Evolutionary conservation across 2,113 vertebrate genomes (phyloP).

Genomic region (Mus spicilegus): DNA sequence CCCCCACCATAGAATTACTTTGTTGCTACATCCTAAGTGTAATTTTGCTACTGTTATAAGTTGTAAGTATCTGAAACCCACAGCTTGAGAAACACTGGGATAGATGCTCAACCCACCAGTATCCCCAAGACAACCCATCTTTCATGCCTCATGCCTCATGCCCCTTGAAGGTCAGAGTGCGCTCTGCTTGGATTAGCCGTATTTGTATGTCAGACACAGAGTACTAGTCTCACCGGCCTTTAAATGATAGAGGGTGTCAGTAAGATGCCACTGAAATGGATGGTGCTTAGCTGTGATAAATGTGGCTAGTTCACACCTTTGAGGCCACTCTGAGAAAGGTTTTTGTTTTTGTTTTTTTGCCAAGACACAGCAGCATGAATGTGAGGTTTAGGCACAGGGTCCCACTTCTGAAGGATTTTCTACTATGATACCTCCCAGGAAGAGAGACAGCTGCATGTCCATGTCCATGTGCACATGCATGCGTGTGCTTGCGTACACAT

Average conservation of each 20-base stretch:
- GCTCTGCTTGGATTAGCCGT: not conserved
- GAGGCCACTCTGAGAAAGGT: not conserved
- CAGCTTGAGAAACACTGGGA: not conserved
- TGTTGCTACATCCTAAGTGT: not conserved
- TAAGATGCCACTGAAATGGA: not conserved
- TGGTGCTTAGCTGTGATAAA: not conserved
- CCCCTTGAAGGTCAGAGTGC: not conserved
- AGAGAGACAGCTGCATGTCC: not conserved
- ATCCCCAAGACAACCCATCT: not conserved
- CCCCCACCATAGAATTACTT: not conserved
- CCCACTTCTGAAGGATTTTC: not conserved
- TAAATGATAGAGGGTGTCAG: not conserved
- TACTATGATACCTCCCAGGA: not conserved
- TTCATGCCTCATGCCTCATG: too few species aligned
- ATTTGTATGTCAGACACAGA: not conserved
- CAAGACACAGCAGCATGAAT: not conserved
- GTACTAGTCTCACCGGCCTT: not conserved
- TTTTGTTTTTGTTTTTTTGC: not conserved
- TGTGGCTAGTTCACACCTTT: not conserved
- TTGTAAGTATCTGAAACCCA: not conserved
- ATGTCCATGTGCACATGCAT: not conserved
- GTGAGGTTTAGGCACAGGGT: not conserved
- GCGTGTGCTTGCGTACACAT: not conserved
- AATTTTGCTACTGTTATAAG: not conserved
- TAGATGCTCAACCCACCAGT: fast-evolving